Evolutionary conservation across 1,140 invertebrate species (phyloP), one percentile per base, ranked within the genome.

Genomic region (Cotesia glomerata): DNA sequence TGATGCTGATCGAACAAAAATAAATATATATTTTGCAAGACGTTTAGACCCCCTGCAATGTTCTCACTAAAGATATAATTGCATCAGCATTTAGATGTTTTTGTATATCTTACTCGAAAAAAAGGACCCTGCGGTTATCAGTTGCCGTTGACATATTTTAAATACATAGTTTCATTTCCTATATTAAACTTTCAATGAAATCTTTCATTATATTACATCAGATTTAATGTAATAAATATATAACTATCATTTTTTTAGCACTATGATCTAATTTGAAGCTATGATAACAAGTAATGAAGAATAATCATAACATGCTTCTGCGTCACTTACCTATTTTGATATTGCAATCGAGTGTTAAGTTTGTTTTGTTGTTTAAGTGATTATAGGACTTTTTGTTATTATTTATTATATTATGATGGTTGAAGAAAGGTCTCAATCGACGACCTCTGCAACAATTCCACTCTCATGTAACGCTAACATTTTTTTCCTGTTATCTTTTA

Each of bases 361-460:
- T 69, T 76, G 8, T 36, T 18, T 26, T 26, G 26, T 26, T 26
- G 26, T 26, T 26, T 26, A 26, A 59, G 26, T 70, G 34, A 63
- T 35, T 35, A 45, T 18, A 35, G 16, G 4, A 35, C 26, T 26
- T 26, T 26, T 26, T 26, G 26, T 26, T 26, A 26, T 26, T 26
- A 26, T 63, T 63, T 58, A 9, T 56, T 13, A 56, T 56, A 35
- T 36, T 36, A 36, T 36, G 52, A 36, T 36, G 52, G 26, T 35
- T 35, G 13, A 58, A 35, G 51, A 51, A 52, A 76, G 75, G 74
- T 75, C 77, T 51, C 71, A 76, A 71, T 64, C 75, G 69, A 68
- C 80, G 79, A 84, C 82, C 82, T 75, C 73, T 74, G 69, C 26
- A 79, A 84, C 78, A 74, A 82, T 84, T 84, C 82, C 82, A 84